Conservation (phyloP, 2,888 invertebrate genomes). For the Gisinianus flammeolus region DNA sequence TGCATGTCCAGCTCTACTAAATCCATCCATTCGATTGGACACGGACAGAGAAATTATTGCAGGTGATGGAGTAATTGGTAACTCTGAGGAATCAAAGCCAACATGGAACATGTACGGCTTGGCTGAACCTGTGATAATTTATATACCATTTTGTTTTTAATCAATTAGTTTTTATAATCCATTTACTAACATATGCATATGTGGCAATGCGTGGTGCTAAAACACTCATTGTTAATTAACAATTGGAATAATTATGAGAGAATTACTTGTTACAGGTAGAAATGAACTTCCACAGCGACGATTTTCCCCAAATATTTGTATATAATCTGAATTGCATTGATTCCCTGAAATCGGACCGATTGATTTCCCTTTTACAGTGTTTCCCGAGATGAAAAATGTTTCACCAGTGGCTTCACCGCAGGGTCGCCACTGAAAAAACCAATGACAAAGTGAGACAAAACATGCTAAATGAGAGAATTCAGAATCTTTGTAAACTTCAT, state of each 20-base stretch:
- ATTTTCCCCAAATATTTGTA: conserved; percentile 23
- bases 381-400: conserved; percentile 22
- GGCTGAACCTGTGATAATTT: conserved; percentile 16
- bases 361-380: conserved; percentile 1
- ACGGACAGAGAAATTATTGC: conserved; percentile 15
- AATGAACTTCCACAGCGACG: conserved; percentile 23
- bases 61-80: not conserved
- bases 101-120: conserved; percentile 28
- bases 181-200: no score
- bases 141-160: not conserved
- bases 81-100: conserved; percentile 15
- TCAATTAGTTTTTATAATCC: no score
- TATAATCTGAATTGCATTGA: conserved; percentile 10
- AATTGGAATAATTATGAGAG: no score
- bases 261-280: conserved; percentile 3
- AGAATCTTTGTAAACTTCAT: not conserved
- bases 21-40: not conserved
- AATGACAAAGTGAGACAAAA: no score
- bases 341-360: conserved; percentile 2
- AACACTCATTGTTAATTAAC: no score
- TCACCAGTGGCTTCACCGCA: not conserved
- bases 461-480: not conserved
- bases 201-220: no score
- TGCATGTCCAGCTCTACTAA: conserved; percentile 4
- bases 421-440: conserved; percentile 19